Base-by-base conservation (phyloP, 2,888 invertebrate species). In the Athripsodes cinereus region DNA sequence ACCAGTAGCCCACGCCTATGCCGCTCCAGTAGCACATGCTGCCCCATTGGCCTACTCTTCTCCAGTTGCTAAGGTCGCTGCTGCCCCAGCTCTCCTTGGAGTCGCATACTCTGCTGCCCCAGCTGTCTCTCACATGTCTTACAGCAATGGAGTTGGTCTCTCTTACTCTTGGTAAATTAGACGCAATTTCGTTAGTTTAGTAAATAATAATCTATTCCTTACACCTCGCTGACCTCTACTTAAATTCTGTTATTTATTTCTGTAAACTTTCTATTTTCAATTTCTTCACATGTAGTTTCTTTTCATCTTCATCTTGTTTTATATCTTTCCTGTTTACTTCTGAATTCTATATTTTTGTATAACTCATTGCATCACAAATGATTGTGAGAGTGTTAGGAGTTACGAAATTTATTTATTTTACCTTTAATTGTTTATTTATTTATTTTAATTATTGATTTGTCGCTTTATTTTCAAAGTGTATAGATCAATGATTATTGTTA, bases 21-120 rank as follows among this genome's bases (percentile, higher is more conserved):
- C 69, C 63, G 52, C 53, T 18, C 54, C 57, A 18, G 47, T 55
- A 22, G 57, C 31, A 13, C 53, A 47, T 16, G 61, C 62, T 47
- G 69, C 69, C 26, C 53, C 55, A 20, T 44, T 52, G 20, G 60
- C 48, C 19, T 26, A 47, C 21, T 22, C 48, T n/a, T 53, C 57
- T n/a, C 55, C 54, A 10, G 50, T 35, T 1, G 51, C 35, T 34
- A 56, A 57, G n/a, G 59, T 57, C 8, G 60, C 53, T 21, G 50
- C 54, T 19, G 54, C 57, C 11, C 53, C 76, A 0, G 69, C 79
- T 26, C 72, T 74, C 20, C 64, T 68, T 46, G 55, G 82, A 40
- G 80, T 82, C 18, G 81, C 82, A 1, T 83, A 82, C 66, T 81
- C 82, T 13, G 79, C 82, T 31, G 81, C 83, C 13, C 81, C 83